Percentiles rank a stretch among this genome's conserved stretches.
Conservation (phyloP, 2,888 invertebrate species). For the Podabrus alpinus region DNA sequence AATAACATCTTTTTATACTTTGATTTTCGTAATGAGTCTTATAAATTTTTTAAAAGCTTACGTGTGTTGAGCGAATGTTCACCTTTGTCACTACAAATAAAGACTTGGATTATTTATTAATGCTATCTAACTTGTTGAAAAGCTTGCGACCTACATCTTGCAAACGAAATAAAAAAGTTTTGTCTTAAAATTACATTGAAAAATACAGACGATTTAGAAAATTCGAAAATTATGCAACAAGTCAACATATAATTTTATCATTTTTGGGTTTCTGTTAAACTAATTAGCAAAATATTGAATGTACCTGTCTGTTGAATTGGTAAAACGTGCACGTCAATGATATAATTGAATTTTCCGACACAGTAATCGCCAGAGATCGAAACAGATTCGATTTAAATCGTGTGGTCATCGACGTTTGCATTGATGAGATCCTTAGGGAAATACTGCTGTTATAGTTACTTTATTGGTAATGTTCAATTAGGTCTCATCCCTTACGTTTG, state of each 20-base stretch:
- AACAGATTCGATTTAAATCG: constrained; percentile 51
- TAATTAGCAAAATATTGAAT: constrained; percentile 11
- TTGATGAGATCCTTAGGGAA: constrained; percentile 45
- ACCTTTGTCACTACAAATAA: constrained; percentile 24
- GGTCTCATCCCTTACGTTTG: neutral
- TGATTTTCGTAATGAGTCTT: constrained; percentile 13
- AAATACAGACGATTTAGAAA: neutral
- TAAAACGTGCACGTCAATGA: constrained; percentile 42
- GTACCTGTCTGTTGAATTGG: constrained; percentile 41
- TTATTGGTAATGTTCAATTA: constrained; percentile 25
- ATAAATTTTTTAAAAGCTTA: constrained; percentile 17
- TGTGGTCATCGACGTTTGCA: constrained; percentile 51
- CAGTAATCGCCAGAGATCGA: constrained; percentile 49
- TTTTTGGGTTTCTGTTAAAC: neutral
- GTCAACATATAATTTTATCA: neutral
- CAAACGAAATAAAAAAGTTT: constrained; percentile 19
- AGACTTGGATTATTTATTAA: constrained; percentile 26
- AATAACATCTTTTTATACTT: neutral
- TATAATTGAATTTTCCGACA: constrained; percentile 49
- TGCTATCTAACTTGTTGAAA: constrained; percentile 19
- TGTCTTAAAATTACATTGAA: neutral
- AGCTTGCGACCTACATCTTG: constrained; percentile 21
- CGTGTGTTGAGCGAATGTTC: constrained; percentile 25
- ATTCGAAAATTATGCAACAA: neutral
- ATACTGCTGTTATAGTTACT: constrained; percentile 35